Conservation (phyloP, 2,113 vertebrate genomes). For the Tylochromis polylepis region DNA sequence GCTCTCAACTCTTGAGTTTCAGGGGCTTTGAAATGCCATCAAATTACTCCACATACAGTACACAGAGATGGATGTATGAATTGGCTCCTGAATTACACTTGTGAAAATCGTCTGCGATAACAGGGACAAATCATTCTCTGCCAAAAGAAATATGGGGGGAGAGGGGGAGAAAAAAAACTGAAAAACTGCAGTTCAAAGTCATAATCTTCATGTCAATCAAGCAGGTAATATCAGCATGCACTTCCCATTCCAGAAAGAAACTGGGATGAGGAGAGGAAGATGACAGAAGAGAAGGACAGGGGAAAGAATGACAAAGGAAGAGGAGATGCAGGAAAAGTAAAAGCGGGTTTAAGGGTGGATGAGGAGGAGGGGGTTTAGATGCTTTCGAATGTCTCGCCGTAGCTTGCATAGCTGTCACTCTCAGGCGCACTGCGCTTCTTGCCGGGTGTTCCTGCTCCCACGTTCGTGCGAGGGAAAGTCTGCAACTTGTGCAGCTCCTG, state of each 20-base stretch:
- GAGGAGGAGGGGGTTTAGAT: slow-evolving; percentile 59
- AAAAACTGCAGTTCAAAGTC: slow-evolving; percentile 51
- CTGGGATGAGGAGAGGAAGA: background rate
- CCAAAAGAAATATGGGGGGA: slow-evolving; percentile 26
- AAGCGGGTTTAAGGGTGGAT: background rate
- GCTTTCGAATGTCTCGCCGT: slow-evolving; percentile 73
- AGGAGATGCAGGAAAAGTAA: background rate
- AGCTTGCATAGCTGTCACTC: slow-evolving; percentile 75
- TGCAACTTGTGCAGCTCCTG: slow-evolving; percentile 90
- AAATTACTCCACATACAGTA: slow-evolving; percentile 35
- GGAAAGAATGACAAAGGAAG: background rate
- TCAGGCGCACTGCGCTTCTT: slow-evolving; percentile 83
- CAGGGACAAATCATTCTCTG: slow-evolving; percentile 61
- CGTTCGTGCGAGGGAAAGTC: slow-evolving; percentile 85
- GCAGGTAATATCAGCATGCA: slow-evolving; percentile 78
- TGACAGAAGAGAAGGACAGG: background rate
- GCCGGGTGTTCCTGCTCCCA: slow-evolving; percentile 84
- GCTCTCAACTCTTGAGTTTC: slow-evolving; percentile 6
- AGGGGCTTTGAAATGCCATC: slow-evolving; percentile 13
- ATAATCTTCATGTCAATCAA: slow-evolving; percentile 54
- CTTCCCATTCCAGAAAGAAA: slow-evolving; percentile 35
- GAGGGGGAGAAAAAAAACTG: background rate
- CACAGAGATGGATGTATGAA: slow-evolving; percentile 29
- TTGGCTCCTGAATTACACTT: slow-evolving; percentile 19
- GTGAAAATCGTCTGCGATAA: slow-evolving; percentile 40